These are phyloP conservation scores for Elymnias hypermnestra DNA, from an alignment of 1,140 invertebrate species.

Conservation along the genomic window DNA sequence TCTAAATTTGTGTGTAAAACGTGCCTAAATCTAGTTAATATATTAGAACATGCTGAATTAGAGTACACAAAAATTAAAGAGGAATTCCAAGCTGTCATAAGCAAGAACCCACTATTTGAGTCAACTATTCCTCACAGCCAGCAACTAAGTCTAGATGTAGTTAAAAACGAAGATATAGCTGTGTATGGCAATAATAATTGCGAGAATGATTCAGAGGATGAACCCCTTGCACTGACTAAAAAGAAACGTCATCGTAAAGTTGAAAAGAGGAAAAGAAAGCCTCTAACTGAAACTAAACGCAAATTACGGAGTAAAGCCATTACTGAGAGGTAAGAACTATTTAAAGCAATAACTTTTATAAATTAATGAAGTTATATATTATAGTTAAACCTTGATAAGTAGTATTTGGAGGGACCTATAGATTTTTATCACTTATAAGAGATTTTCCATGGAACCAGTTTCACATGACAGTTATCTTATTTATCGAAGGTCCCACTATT, in stretches of 20 bases:
- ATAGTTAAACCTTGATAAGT: too few relatives aligned
- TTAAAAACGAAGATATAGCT: conserved; percentile 42
- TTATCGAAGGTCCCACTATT: too few relatives aligned
- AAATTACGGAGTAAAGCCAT: conserved; percentile 26
- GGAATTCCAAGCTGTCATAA: conserved; percentile 54
- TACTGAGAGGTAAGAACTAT: conserved; percentile 22
- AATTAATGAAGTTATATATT: too few relatives aligned
- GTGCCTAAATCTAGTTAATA: conserved; percentile 54
- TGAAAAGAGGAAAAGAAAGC: conserved; percentile 50
- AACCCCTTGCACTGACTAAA: conserved; percentile 57
- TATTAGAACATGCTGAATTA: conserved; percentile 53
- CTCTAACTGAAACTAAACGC: conserved; percentile 27
- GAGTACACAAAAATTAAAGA: conserved; percentile 59
- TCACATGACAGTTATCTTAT: too few relatives aligned
- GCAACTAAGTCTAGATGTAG: conserved; percentile 22
- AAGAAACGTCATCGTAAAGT: conserved; percentile 44
- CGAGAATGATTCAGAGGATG: conserved; percentile 63
- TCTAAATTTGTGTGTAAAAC: conserved; percentile 51
- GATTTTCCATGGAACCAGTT: too few relatives aligned
- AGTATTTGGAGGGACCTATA: too few relatives aligned
- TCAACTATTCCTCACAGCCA: conserved; percentile 1
- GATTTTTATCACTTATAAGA: neutral
- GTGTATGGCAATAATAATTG: conserved; percentile 17
- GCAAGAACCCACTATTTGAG: conserved; percentile 58
- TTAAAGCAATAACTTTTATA: too few relatives aligned